Base-by-base conservation (phyloP, 2,113 vertebrate species). In the Corapipo altera region DNA sequence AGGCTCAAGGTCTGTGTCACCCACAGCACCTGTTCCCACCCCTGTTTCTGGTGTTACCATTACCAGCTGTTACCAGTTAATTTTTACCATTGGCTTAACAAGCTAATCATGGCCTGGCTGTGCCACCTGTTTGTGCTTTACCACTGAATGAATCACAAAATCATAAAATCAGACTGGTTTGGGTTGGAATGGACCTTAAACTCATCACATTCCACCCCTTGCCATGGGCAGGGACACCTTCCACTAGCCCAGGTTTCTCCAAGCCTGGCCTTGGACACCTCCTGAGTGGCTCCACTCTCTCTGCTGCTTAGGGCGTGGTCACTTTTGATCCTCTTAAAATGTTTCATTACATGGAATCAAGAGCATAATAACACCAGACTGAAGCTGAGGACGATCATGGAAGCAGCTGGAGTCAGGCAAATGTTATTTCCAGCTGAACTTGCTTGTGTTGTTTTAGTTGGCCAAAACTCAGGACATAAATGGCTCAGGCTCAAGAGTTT, bases 301-400 rank as follows among this genome's bases (percentile, higher is more conserved):
- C 32, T 28, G 28, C 20, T 48, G 1, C 5, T 9, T 13, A 43
- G n/a, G 46, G 23, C 32, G 3, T 4, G 10, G 12, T 27, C 51
- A 35, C 9, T 3, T 61, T 19, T 64, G 37, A 58, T 22, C 43
- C 19, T 85, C 78, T 78, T 2, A 7, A 37, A 12, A 15, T 1
- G 2, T 24, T 78, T 33, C 7, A 11, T 41, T 35, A 33, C 2
- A 17, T 30, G 43, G n/a, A 5, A 26, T 35, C 4, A 20, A 11
- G 48, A n/a, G 9, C 4, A 2, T 0, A 18, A 46, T 1, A 39
- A 5, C 8, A 48, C 23, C 26, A 2, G 5, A 3, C 5, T 62
- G 5, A 9, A 24, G 41, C 22, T 20, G 54, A 54, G 39, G 37
- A 5, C 2, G 23, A 13, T 5, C 0, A 0, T 8, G 23, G 4